These are phyloP conservation scores for Prosopocoilus inquinatus DNA, from an alignment of 2,888 invertebrate genomes.

Conservation along the genomic window DNA sequence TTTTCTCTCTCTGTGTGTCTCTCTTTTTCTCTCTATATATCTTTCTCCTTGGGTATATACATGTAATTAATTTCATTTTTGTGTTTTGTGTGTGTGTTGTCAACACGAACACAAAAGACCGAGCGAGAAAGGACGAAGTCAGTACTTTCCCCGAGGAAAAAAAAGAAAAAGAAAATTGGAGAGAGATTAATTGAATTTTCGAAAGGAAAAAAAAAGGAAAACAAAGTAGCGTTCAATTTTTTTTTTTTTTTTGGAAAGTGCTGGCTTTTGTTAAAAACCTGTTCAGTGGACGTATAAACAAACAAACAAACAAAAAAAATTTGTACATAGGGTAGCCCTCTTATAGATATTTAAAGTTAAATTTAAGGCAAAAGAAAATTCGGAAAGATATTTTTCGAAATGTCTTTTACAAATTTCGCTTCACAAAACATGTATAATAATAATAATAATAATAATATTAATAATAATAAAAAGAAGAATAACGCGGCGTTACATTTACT, in stretches of 20 bases:
- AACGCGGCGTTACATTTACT: too few species aligned
- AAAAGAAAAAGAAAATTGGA: too few species aligned
- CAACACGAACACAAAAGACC: too few species aligned
- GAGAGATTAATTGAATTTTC: too few species aligned
- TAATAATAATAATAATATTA: slow-evolving; percentile 20
- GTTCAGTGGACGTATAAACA: too few species aligned
- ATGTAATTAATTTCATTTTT: slow-evolving; percentile 13
- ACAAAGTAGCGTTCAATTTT: too few species aligned
- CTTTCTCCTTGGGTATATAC: slow-evolving; percentile 24
- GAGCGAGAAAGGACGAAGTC: too few species aligned
- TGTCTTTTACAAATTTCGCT: slow-evolving; percentile 35
- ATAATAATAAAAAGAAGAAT: slow-evolving; percentile 11
- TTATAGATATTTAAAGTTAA: not conserved
- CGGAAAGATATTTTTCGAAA: slow-evolving; percentile 36
- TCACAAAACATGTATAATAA: slow-evolving; percentile 20
- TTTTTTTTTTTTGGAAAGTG: too few species aligned
- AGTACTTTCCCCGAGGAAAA: too few species aligned
- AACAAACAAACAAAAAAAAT: too few species aligned
- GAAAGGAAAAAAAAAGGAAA: too few species aligned
- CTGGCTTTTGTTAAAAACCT: too few species aligned
- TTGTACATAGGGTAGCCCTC: not conserved
- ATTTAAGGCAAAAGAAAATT: not conserved
- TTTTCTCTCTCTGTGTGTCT: slow-evolving; percentile 25
- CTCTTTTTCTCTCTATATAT: slow-evolving; percentile 23
- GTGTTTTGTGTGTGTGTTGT: not conserved